Evolutionary conservation across 2,113 vertebrate genomes (phyloP).

Genomic region (Eulemur rufifrons): DNA sequence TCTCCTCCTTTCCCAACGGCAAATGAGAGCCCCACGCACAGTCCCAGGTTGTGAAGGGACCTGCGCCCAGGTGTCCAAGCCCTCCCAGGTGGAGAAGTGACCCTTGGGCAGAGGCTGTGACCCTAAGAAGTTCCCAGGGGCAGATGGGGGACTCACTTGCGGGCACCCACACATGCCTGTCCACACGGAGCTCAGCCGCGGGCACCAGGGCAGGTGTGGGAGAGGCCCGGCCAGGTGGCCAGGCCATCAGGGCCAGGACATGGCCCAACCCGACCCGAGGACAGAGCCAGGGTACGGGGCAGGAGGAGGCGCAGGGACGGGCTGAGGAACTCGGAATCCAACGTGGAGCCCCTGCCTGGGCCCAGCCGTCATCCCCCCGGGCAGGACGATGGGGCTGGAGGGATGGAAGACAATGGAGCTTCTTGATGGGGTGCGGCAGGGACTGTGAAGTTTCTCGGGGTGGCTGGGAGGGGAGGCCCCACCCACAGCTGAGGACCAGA

Average conservation of each 20-base stretch:
- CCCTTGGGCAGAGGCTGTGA: not conserved
- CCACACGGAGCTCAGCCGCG: not conserved
- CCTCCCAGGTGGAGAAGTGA: not conserved
- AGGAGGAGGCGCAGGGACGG: not conserved
- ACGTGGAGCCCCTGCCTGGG: not conserved
- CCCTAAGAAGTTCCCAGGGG: not conserved
- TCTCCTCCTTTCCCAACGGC: not conserved
- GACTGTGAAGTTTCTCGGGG: not conserved
- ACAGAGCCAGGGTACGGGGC: not conserved
- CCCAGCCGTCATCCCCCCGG: too few species aligned
- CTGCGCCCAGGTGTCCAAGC: not conserved
- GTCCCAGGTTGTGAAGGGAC: not conserved
- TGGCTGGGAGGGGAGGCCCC: too few species aligned
- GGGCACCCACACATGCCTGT: not conserved
- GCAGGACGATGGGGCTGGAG: not conserved
- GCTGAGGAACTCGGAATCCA: not conserved
- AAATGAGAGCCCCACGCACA: fast-evolving
- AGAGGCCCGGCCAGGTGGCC: not conserved
- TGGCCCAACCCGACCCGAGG: not conserved
- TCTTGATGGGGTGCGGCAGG: not conserved
- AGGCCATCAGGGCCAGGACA: not conserved
- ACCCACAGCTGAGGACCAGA: not conserved
- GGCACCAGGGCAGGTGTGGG: not conserved
- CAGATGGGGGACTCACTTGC: not conserved
- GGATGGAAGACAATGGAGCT: not conserved